phyloP scores from a whole-genome alignment of 2,888 invertebrate genomes.

The Penaeus monodon region DNA sequence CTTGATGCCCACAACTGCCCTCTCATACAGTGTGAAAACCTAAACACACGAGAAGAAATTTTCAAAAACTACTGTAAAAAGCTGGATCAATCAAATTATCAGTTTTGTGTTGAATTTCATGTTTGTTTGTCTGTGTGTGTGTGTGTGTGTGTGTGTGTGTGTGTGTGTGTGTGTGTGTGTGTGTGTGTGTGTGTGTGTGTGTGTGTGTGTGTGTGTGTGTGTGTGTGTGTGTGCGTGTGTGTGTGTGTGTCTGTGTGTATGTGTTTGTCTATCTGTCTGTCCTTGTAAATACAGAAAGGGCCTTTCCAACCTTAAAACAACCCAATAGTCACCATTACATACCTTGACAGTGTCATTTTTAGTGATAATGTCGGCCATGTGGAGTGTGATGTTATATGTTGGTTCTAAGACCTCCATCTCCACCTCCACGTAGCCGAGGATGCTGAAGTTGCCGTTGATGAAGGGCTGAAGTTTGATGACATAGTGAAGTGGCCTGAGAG shows the following conservation, averaged over 20 bases:
- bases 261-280: too few relatives aligned
- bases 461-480: constrained; percentile 62
- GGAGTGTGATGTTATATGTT: constrained; percentile 79
- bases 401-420: constrained; percentile 75
- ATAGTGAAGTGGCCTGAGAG: constrained; percentile 41
- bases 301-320: too few relatives aligned
- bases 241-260: too few relatives aligned
- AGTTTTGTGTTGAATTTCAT: not conserved
- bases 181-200: constrained; percentile 6
- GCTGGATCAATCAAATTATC: not conserved
- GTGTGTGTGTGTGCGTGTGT: too few relatives aligned
- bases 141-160: not conserved
- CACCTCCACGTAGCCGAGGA: constrained; percentile 59
- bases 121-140: not conserved
- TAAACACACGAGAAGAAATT: not conserved
- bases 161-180: not conserved
- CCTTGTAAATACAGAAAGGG: too few relatives aligned
- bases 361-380: constrained; percentile 80
- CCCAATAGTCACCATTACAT: not conserved
- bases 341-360: constrained; percentile 74
- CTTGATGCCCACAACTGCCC: constrained; percentile 7
- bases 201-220: too few relatives aligned
- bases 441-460: constrained; percentile 64
- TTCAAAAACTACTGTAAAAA: constrained; percentile 1
- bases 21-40: not conserved